Conservation (phyloP, 2,888 invertebrate species). For the Drosophila leonis region DNA sequence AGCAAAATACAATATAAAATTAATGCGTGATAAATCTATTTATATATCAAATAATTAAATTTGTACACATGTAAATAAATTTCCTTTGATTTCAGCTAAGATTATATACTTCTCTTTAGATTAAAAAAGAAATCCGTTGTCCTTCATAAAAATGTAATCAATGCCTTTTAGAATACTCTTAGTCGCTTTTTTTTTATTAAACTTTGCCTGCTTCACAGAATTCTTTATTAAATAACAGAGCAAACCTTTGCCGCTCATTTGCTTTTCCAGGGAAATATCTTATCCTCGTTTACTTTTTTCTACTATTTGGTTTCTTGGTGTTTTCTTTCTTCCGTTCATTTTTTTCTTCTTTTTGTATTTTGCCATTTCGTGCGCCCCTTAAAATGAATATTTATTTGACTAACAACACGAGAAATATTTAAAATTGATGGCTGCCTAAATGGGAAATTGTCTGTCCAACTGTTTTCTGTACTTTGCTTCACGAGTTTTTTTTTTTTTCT, state of each 20-base stretch:
- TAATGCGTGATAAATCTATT: too few species aligned
- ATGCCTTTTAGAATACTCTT: neutral
- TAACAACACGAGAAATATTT: conserved; percentile 50
- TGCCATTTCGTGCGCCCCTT: conserved; percentile 8
- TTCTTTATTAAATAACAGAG: conserved; percentile 22
- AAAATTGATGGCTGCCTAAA: conserved; percentile 53
- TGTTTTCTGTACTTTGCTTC: neutral
- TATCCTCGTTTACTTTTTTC: conserved; percentile 5
- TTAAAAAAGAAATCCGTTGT: neutral
- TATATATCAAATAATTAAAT: neutral
- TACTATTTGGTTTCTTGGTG: conserved; percentile 20
- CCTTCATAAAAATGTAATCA: conserved; percentile 4
- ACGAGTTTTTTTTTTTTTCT: conserved; percentile 26
- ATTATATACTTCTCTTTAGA: neutral
- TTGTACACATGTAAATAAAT: neutral
- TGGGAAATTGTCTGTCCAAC: conserved; percentile 20
- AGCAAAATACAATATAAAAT: too few species aligned
- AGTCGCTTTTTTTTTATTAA: neutral
- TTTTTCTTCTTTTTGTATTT: neutral
- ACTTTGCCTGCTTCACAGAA: conserved; percentile 5
- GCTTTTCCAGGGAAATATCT: neutral
- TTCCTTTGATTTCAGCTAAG: neutral
- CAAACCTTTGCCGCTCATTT: conserved; percentile 9
- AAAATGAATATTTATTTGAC: conserved; percentile 56
- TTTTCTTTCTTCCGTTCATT: conserved; percentile 1